Percentiles rank a stretch among this genome's conserved stretches.
phyloP scores from a whole-genome alignment of 2,797 vertebrate genomes.

The Sebastes oblongus region DNA sequence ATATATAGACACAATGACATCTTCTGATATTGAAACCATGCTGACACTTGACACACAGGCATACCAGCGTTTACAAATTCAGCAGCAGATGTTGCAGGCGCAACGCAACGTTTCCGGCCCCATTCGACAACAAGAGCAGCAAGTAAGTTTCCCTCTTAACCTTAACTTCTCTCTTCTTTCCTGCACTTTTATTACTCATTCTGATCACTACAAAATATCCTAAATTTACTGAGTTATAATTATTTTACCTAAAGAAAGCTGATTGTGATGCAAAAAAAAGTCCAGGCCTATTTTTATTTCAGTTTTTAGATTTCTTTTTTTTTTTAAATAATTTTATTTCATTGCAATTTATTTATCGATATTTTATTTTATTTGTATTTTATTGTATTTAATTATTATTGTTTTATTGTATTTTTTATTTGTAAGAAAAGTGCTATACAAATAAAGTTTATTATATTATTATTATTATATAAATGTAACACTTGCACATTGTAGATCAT shows the following conservation, averaged over 20 bases:
- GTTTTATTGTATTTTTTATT: too few relatives aligned
- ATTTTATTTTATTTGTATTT: too few relatives aligned
- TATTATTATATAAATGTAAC: background rate
- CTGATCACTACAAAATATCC: background rate
- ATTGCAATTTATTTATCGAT: too few relatives aligned
- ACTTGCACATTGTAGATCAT: background rate
- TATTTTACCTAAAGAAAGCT: background rate
- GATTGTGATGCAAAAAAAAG: background rate
- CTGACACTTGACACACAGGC: conserved; percentile 78
- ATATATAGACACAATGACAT: background rate
- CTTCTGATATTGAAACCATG: background rate
- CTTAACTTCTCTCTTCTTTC: background rate
- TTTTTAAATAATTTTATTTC: too few relatives aligned
- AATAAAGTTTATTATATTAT: too few relatives aligned
- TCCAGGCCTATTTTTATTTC: too few relatives aligned
- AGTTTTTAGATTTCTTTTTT: background rate
- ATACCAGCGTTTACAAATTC: conserved; percentile 99
- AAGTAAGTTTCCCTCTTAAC: conserved; percentile 83
- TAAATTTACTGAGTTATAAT: background rate
- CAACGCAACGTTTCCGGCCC: conserved; percentile 98
- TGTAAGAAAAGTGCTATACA: too few relatives aligned
- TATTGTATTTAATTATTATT: too few relatives aligned
- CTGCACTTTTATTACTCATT: background rate
- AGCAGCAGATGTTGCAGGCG: conserved; percentile 99
- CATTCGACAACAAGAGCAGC: conserved; percentile 99